A percentile compares a stretch with the other conserved stretches of the same genome.
Evolutionary conservation across 2,113 vertebrate genomes (phyloP).

Genomic region (Chlamydotis undulata): DNA sequence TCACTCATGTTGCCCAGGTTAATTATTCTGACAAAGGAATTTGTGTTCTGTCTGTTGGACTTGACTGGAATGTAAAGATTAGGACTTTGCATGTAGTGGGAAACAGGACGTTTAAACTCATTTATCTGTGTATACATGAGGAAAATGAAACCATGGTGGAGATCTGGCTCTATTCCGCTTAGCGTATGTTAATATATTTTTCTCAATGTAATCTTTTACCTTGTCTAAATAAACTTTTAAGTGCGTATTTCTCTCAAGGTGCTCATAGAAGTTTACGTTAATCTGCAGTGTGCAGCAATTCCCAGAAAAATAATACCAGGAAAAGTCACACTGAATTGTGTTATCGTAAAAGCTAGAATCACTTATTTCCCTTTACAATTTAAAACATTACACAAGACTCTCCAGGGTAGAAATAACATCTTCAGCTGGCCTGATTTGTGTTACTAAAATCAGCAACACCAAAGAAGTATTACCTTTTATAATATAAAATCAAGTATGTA

Average conservation of each 20-base stretch:
- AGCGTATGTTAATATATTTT: not conserved
- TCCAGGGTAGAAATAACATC: conserved; percentile 24
- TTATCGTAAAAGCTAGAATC: conserved; percentile 41
- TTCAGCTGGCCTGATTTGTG: conserved; percentile 12
- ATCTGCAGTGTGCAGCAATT: conserved; percentile 20
- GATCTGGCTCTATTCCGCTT: not conserved
- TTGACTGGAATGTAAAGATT: not conserved
- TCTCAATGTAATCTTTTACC: not conserved
- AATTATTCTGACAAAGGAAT: not conserved
- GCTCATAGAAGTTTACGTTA: conserved; percentile 35
- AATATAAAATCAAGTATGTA: not conserved
- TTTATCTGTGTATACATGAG: not conserved
- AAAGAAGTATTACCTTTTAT: not conserved
- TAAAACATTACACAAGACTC: conserved; percentile 14
- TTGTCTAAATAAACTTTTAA: conserved; percentile 57
- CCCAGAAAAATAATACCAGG: conserved; percentile 38
- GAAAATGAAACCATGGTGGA: not conserved
- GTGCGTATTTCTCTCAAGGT: conserved; percentile 43
- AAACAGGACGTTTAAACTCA: not conserved
- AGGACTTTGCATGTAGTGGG: not conserved
- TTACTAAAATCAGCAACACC: not conserved
- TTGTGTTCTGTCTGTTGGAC: not conserved
- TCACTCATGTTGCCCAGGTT: not conserved
- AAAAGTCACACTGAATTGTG: conserved; percentile 51
- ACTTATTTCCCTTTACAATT: conserved; percentile 36